phyloP scores from a whole-genome alignment of 2,888 invertebrate genomes.

The Dendrolimus pini region DNA sequence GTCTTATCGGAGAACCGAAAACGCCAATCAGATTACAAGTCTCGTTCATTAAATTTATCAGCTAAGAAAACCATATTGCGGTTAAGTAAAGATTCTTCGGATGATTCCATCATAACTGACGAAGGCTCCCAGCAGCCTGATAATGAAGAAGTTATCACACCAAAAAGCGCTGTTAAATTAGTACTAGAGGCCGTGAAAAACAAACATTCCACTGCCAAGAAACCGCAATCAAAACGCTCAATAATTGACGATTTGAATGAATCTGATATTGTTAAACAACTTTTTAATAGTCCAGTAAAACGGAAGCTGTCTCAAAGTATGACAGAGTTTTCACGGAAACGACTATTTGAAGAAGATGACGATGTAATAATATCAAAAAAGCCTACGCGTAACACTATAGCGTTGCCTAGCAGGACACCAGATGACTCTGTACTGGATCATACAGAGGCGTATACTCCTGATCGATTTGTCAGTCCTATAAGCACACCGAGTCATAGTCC shows the following conservation, averaged over 20 bases:
- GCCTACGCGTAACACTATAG: slow-evolving; percentile 31
- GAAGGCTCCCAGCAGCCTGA: slow-evolving; percentile 16
- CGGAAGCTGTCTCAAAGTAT: slow-evolving; percentile 68
- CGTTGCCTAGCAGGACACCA: slow-evolving; percentile 22
- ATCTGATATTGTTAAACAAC: slow-evolving; percentile 57
- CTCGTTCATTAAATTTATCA: slow-evolving; percentile 30
- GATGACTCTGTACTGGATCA: slow-evolving; percentile 30
- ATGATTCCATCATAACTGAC: slow-evolving; percentile 22
- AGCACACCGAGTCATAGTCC: slow-evolving; percentile 39
- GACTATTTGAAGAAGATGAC: slow-evolving; percentile 40
- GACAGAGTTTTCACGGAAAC: slow-evolving; percentile 52
- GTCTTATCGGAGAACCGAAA: slow-evolving; percentile 21
- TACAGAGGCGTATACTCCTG: slow-evolving; percentile 37
- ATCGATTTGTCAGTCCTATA: slow-evolving; percentile 50
- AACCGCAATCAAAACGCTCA: slow-evolving; percentile 61
- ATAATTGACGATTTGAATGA: slow-evolving; percentile 61
- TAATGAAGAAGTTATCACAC: slow-evolving; percentile 44
- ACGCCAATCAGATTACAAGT: slow-evolving; percentile 20
- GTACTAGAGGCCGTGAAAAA: slow-evolving; percentile 58
- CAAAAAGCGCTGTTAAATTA: slow-evolving; percentile 46
- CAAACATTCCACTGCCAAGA: slow-evolving; percentile 66
- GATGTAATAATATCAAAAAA: slow-evolving; percentile 15
- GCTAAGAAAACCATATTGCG: slow-evolving; percentile 21
- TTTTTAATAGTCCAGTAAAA: slow-evolving; percentile 68
- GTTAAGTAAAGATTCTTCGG: slow-evolving; percentile 26